Conservation (phyloP, 2,797 vertebrate genomes). For the Acanthornis magna region DNA sequence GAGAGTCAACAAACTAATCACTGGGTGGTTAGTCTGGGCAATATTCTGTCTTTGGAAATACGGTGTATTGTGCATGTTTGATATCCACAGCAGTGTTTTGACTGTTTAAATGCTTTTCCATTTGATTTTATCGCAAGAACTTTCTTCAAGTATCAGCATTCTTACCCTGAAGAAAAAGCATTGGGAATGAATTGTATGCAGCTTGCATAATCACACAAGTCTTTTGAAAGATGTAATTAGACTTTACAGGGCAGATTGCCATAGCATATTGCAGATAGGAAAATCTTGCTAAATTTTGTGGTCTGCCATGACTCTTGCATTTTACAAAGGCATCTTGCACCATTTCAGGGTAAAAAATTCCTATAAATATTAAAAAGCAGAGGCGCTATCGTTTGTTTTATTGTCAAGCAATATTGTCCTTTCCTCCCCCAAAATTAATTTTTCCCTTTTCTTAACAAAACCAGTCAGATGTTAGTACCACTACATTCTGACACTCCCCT, state of each 20-base stretch:
- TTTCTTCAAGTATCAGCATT: neutral
- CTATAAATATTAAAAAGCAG: neutral
- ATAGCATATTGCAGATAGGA: neutral
- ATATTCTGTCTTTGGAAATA: neutral
- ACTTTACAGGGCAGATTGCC: neutral
- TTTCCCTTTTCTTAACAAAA: neutral
- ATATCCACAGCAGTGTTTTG: neutral
- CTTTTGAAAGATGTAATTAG: slow-evolving; percentile 29
- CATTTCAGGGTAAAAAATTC: neutral
- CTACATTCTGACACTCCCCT: neutral
- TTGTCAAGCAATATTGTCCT: neutral
- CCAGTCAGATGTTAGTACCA: neutral
- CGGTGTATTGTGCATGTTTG: neutral
- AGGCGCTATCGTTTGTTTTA: neutral
- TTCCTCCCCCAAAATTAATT: neutral
- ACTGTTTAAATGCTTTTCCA: neutral
- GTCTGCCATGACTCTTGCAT: neutral
- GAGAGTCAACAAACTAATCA: neutral
- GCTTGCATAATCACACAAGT: slow-evolving; percentile 9
- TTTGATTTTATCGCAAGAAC: neutral
- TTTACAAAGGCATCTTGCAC: neutral
- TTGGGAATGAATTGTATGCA: neutral
- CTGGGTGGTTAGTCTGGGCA: neutral
- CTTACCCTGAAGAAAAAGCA: neutral
- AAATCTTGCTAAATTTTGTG: slow-evolving; percentile 46